Evolutionary conservation across 2,113 vertebrate genomes (phyloP).

Genomic region (Pipra filicauda): DNA sequence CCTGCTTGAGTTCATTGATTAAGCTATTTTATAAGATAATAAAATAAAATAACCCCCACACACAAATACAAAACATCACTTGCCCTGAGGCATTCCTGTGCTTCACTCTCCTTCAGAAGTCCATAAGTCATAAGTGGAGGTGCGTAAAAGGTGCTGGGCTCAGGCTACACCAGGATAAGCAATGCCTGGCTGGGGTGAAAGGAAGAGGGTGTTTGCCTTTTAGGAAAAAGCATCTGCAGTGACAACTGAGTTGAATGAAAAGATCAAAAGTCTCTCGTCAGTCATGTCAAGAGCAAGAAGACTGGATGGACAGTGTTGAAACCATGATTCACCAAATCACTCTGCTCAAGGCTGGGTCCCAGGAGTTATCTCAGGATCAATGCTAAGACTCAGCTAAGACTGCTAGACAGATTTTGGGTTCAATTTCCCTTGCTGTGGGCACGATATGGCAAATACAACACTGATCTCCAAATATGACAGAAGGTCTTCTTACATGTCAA

Average conservation of each 20-base stretch:
- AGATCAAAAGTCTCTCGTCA: rapidly evolving
- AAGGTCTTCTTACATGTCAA: background rate
- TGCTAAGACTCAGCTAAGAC: background rate
- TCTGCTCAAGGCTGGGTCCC: rapidly evolving
- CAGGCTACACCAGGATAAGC: rapidly evolving
- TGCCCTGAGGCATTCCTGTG: background rate
- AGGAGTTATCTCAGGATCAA: background rate
- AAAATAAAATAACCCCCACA: background rate
- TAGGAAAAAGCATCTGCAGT: background rate
- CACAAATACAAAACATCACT: background rate
- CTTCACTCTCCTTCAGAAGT: background rate
- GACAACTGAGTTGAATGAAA: background rate
- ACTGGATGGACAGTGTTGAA: background rate
- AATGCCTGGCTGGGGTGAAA: background rate
- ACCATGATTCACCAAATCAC: background rate
- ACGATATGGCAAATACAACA: background rate
- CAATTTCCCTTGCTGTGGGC: background rate
- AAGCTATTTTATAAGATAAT: conserved; percentile 44
- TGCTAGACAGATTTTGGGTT: background rate
- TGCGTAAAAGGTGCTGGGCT: background rate
- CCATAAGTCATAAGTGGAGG: background rate
- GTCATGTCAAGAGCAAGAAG: background rate
- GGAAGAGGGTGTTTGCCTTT: background rate
- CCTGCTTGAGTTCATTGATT: conserved; percentile 45
- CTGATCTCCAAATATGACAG: background rate